Evolutionary conservation across 2,888 invertebrate genomes (phyloP).

Genomic region (Oxycera nigricornis): DNA sequence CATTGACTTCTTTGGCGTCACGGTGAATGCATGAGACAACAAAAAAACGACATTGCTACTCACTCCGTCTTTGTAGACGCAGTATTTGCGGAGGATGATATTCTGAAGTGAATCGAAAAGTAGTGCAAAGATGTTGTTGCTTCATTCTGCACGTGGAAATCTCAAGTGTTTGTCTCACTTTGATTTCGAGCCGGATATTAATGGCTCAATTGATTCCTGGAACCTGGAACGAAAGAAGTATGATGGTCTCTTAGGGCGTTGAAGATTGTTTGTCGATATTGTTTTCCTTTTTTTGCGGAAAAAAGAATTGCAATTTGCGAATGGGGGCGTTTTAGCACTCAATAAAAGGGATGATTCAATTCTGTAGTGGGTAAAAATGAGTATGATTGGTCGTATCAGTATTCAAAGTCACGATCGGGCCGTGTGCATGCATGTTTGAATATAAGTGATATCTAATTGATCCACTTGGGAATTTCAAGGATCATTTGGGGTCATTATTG

Average conservation of each 20-base stretch:
- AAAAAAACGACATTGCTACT: background rate
- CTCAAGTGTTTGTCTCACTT: slow-evolving; percentile 28
- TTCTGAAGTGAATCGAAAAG: background rate
- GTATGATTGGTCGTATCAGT: background rate
- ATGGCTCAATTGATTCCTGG: slow-evolving; percentile 31
- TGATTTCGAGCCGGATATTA: slow-evolving; percentile 26
- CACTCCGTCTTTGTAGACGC: no score
- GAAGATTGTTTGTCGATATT: slow-evolving; percentile 30
- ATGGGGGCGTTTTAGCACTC: background rate
- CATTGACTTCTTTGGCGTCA: slow-evolving; percentile 14
- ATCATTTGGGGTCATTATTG: no score
- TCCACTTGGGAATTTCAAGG: no score
- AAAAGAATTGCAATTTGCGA: background rate
- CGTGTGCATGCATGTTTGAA: background rate
- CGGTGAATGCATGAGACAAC: slow-evolving; percentile 5
- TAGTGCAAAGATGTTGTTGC: background rate
- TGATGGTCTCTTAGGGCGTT: slow-evolving; percentile 8
- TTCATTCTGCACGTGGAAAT: background rate
- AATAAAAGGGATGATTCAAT: no score
- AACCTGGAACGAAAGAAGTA: no score
- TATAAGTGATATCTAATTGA: no score
- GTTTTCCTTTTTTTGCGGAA: background rate
- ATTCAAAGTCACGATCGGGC: slow-evolving; percentile 16
- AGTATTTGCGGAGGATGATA: no score
- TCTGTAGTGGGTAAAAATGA: background rate